Conservation (phyloP, 2,113 vertebrate genomes). For the Hippocampus abdominalis region DNA sequence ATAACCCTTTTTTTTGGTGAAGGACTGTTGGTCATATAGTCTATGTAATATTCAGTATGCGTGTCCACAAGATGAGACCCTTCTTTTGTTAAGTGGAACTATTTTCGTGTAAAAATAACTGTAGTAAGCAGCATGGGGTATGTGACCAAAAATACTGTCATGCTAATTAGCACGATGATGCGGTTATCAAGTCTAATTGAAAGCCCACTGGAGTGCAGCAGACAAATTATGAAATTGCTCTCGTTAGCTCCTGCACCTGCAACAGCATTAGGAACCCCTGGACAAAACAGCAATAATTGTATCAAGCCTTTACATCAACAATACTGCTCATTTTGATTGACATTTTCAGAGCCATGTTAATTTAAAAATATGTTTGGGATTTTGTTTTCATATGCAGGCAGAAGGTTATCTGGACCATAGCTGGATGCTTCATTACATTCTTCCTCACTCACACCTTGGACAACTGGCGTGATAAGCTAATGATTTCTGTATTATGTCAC, state of each 20-base stretch:
- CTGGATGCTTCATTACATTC: too few relatives aligned
- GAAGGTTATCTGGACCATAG: too few relatives aligned
- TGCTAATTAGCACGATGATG: not conserved
- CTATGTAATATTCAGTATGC: not conserved
- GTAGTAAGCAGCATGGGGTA: not conserved
- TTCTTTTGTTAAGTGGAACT: not conserved
- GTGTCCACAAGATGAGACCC: not conserved
- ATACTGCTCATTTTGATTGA: too few relatives aligned
- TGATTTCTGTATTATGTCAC: too few relatives aligned
- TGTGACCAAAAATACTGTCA: not conserved
- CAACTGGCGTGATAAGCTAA: too few relatives aligned
- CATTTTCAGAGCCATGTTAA: too few relatives aligned
- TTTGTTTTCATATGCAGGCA: too few relatives aligned
- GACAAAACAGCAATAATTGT: too few relatives aligned
- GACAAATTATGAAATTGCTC: conserved; percentile 3
- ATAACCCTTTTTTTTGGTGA: not conserved
- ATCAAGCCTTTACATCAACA: not conserved
- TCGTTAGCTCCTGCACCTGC: not conserved
- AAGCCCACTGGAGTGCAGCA: not conserved
- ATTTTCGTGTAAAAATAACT: not conserved
- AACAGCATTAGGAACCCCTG: not conserved
- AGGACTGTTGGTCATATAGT: not conserved
- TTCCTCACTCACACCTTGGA: too few relatives aligned
- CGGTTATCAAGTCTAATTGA: conserved; percentile 2
- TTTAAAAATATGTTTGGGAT: too few relatives aligned